Evolutionary conservation across 2,888 invertebrate species (phyloP).

Genomic region (Serripes groenlandicus): DNA sequence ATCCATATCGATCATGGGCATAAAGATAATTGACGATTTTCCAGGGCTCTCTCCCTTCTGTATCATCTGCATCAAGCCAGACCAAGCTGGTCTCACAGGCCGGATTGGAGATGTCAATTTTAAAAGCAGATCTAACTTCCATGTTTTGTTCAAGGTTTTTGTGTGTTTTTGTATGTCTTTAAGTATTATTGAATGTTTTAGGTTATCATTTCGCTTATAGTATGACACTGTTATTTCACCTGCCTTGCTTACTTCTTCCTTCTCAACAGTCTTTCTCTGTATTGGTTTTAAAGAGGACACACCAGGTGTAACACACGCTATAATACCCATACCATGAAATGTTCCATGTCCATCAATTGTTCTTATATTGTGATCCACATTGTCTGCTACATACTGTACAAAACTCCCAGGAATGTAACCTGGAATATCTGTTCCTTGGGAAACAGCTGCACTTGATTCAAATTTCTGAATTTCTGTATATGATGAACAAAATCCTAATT

Average conservation of each 20-base stretch:
- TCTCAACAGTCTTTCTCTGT: slow-evolving; percentile 31
- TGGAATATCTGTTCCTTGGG: slow-evolving; percentile 36
- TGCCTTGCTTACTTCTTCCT: slow-evolving; percentile 28
- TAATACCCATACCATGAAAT: slow-evolving; percentile 77
- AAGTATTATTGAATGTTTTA: neutral
- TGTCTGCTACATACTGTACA: slow-evolving; percentile 72
- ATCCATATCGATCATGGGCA: slow-evolving; percentile 21
- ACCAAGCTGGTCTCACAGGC: slow-evolving; percentile 12
- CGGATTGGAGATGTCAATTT: slow-evolving; percentile 24
- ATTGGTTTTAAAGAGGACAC: neutral
- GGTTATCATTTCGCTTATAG: neutral
- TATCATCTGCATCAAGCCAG: slow-evolving; percentile 31
- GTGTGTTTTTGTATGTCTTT: neutral
- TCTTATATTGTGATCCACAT: slow-evolving; percentile 73
- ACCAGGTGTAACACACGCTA: slow-evolving; percentile 67
- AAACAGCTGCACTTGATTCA: slow-evolving; percentile 65
- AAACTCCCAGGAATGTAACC: slow-evolving; percentile 29
- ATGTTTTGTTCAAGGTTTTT: slow-evolving; percentile 2
- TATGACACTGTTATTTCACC: slow-evolving; percentile 34
- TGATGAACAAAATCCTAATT: slow-evolving; percentile 61
- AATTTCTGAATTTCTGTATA: slow-evolving; percentile 67
- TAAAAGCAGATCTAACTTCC: slow-evolving; percentile 7
- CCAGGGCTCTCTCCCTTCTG: slow-evolving; percentile 26
- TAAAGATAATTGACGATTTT: slow-evolving; percentile 14
- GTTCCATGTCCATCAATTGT: slow-evolving; percentile 72